phyloP scores from a whole-genome alignment of 2,797 vertebrate genomes.

The Pantherophis alleghaniensis region DNA sequence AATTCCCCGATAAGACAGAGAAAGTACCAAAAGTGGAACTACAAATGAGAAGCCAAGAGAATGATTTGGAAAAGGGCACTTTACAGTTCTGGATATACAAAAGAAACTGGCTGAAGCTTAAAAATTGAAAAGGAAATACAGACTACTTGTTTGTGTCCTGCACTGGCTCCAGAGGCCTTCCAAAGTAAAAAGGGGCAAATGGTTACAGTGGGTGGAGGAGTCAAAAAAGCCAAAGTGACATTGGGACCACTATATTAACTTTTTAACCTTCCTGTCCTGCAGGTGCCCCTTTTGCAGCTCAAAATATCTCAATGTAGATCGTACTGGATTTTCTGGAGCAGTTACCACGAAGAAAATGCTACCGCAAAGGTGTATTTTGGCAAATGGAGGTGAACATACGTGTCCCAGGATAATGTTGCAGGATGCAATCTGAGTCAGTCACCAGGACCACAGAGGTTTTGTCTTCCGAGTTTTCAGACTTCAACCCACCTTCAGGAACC shows the following conservation, averaged over 20 bases:
- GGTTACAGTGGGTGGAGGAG: neutral
- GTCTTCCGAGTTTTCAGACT: neutral
- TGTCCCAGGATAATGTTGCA: neutral
- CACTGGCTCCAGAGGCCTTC: neutral
- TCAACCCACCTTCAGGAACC: neutral
- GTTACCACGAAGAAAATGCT: neutral
- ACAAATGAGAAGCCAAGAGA: neutral
- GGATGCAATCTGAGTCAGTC: no score
- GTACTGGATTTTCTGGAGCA: neutral
- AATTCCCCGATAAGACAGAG: neutral
- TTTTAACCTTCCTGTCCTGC: neutral
- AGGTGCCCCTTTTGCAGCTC: neutral
- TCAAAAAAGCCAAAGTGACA: neutral
- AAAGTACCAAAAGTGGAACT: neutral
- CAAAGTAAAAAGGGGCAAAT: neutral
- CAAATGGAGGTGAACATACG: neutral
- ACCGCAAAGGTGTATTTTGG: neutral
- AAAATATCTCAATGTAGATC: neutral
- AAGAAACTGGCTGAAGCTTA: neutral
- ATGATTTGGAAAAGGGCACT: neutral
- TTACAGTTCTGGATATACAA: neutral
- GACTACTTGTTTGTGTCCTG: neutral
- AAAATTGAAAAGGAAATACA: neutral
- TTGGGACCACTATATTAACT: neutral
- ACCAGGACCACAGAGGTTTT: neutral